Conservation (phyloP, 2,888 invertebrate species). For the Andricus quercusramuli region DNA sequence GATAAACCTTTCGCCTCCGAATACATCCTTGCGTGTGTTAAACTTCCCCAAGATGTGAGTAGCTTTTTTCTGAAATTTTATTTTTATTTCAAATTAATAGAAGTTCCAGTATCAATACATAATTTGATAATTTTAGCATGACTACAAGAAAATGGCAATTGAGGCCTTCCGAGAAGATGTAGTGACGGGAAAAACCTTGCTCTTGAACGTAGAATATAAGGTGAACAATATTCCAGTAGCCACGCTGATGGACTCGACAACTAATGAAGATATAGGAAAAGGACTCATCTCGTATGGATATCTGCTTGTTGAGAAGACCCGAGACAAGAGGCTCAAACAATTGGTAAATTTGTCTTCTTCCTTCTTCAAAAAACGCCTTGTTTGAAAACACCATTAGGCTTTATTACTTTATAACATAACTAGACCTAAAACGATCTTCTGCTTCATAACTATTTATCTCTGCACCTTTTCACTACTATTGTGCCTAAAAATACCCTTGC, state of each 20-base stretch:
- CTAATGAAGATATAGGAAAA: constrained; percentile 86
- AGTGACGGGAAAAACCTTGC: constrained; percentile 86
- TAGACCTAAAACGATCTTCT: no score
- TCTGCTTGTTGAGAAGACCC: constrained; percentile 88
- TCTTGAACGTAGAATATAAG: constrained; percentile 91
- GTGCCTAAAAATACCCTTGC: no score
- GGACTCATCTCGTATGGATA: constrained; percentile 92
- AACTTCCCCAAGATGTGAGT: constrained; percentile 90
- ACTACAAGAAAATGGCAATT: constrained; percentile 88
- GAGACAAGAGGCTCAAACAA: constrained; percentile 90
- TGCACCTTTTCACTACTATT: no score
- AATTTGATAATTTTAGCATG: constrained; percentile 79
- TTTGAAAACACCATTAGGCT: background rate
- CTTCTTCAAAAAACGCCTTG: background rate
- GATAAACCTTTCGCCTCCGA: constrained; percentile 93
- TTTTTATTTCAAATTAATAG: background rate
- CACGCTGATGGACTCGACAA: constrained; percentile 82
- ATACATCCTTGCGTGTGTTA: constrained; percentile 90
- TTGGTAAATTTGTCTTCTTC: constrained; percentile 80
- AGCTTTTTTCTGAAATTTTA: background rate
- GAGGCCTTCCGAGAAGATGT: constrained; percentile 81
- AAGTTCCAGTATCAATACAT: constrained; percentile 16
- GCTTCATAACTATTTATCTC: no score
- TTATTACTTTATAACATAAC: background rate
- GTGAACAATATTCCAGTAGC: constrained; percentile 80